phyloP scores from a whole-genome alignment of 2,888 invertebrate genomes.

The Epinotia brunnichana region DNA sequence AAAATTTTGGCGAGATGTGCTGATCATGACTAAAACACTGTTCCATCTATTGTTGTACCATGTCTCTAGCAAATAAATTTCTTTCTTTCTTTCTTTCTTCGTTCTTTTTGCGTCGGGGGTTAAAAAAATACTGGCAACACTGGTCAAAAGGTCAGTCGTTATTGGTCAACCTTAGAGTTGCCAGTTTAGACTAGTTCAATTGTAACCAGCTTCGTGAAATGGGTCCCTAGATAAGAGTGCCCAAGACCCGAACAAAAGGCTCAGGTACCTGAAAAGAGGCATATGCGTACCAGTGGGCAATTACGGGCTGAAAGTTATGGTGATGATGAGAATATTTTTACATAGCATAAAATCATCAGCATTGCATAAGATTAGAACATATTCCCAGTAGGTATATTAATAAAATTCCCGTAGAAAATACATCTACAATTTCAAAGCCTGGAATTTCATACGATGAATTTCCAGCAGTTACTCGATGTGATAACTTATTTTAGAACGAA shows the following conservation, averaged over 20 bases:
- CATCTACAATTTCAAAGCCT: too few species aligned
- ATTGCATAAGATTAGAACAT: not conserved
- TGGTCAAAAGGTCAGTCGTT: too few species aligned
- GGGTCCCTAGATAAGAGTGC: not conserved
- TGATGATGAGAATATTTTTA: not conserved
- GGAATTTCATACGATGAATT: not conserved
- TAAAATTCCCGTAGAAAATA: not conserved
- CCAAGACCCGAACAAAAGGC: not conserved
- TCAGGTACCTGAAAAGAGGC: not conserved
- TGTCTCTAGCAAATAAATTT: too few species aligned
- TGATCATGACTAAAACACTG: too few species aligned
- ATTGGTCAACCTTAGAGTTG: too few species aligned
- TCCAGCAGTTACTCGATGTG: not conserved
- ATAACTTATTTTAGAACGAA: constrained; percentile 3
- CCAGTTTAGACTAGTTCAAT: too few species aligned
- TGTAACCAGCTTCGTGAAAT: too few species aligned
- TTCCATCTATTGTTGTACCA: too few species aligned
- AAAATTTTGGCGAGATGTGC: too few species aligned
- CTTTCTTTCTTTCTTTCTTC: too few species aligned
- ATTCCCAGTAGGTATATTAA: not conserved
- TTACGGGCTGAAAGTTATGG: not conserved
- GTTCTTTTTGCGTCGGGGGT: too few species aligned
- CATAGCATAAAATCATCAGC: not conserved
- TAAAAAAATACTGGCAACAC: too few species aligned
- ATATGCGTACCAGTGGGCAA: not conserved